Evolutionary conservation across 1,140 invertebrate species (phyloP).

Genomic region (Eumaeus atala): DNA sequence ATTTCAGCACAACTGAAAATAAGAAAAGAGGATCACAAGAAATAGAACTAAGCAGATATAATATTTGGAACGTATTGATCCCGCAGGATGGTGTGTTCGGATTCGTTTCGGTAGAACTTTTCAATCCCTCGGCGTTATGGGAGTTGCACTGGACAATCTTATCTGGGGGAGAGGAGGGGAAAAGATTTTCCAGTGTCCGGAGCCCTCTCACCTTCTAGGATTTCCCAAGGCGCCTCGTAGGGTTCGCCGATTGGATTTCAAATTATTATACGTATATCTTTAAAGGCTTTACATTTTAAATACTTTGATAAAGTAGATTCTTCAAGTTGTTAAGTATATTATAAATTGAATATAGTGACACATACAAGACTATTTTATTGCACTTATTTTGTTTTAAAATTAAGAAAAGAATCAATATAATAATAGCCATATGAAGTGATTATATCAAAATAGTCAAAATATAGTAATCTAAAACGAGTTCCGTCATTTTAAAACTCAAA

Average conservation of each 20-base stretch:
- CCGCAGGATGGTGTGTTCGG: conserved; percentile 59
- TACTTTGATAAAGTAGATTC: conserved; percentile 10
- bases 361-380: too few species aligned
- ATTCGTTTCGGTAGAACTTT: conserved; percentile 67
- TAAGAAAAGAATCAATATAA: too few species aligned
- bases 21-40: conserved; percentile 18
- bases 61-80: conserved; percentile 69
- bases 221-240: conserved; percentile 49
- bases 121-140: conserved; percentile 68
- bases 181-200: conserved; percentile 67
- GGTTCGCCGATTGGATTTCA: conserved; percentile 56
- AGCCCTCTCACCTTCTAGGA: conserved; percentile 59
- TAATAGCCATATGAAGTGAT: too few species aligned
- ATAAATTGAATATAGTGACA: too few species aligned
- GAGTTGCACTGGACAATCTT: conserved; percentile 71
- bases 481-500: too few species aligned
- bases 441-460: too few species aligned
- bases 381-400: too few species aligned
- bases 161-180: conserved; percentile 49
- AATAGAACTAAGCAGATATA: conserved; percentile 56
- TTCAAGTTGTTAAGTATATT: too few species aligned
- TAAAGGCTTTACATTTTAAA: conserved; percentile 29
- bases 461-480: too few species aligned
- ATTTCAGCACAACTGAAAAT: neutral
- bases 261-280: conserved; percentile 56